A percentile compares a stretch with the other conserved stretches of the same genome.
These are phyloP conservation scores for Halictus ligatus DNA, from an alignment of 2,888 invertebrate species.

Conservation along the genomic window DNA sequence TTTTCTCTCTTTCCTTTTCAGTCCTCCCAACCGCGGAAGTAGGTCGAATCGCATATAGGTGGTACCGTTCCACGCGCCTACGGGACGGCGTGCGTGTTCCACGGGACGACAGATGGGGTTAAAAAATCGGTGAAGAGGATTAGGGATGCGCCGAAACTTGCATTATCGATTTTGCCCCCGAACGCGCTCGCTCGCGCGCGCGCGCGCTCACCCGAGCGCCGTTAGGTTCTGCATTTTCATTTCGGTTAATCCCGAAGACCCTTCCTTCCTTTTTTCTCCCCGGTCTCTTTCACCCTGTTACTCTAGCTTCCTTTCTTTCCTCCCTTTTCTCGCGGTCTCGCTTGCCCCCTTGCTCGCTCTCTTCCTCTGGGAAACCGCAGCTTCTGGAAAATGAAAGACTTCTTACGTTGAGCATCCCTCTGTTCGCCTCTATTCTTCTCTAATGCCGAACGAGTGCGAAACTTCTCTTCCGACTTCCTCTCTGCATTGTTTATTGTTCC, in stretches of 20 bases:
- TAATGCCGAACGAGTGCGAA: neutral
- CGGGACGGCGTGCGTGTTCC: conserved; percentile 59
- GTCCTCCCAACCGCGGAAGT: conserved; percentile 74
- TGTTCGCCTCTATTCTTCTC: conserved; percentile 14
- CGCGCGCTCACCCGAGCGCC: conserved; percentile 38
- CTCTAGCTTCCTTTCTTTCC: conserved; percentile 14
- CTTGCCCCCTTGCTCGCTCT: neutral
- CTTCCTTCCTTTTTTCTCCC: conserved; percentile 41
- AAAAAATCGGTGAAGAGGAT: conserved; percentile 84
- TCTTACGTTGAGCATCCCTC: neutral
- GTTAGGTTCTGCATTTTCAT: conserved; percentile 78
- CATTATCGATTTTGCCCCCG: conserved; percentile 69
- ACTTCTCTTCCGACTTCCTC: neutral
- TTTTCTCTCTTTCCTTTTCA: conserved; percentile 9
- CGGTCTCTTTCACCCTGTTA: neutral
- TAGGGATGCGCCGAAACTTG: conserved; percentile 80
- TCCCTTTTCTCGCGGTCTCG: conserved; percentile 14
- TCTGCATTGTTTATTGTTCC: neutral
- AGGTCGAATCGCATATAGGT: conserved; percentile 71
- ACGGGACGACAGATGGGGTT: conserved; percentile 83
- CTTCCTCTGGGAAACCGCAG: conserved; percentile 24
- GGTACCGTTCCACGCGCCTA: conserved; percentile 72
- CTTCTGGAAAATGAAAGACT: conserved; percentile 34
- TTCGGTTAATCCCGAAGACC: conserved; percentile 77
- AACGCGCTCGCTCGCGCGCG: conserved; percentile 39